These are phyloP conservation scores for Benthosema pterotum DNA, from an alignment of 2,797 vertebrate genomes.

Conservation along the genomic window DNA sequence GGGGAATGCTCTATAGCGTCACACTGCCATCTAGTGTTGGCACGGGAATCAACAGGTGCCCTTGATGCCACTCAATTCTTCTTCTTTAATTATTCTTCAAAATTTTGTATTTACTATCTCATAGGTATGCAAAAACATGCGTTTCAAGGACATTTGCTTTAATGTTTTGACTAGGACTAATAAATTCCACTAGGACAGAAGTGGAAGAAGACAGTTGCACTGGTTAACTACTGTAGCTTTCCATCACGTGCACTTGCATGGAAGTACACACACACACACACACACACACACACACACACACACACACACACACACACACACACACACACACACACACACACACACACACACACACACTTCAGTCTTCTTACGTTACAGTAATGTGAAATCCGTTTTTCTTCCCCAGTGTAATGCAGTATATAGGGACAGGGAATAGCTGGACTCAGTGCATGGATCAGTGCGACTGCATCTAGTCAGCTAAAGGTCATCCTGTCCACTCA, in stretches of 20 bases:
- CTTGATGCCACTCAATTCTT: constrained; percentile 21
- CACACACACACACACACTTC: constrained; percentile 1
- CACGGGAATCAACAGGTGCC: constrained; percentile 29
- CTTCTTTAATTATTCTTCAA: too few relatives aligned
- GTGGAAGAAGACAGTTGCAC: too few relatives aligned
- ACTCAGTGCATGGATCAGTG: background rate
- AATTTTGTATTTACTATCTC: too few relatives aligned
- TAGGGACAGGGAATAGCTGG: background rate
- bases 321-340: background rate
- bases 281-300: background rate
- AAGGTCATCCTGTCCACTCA: background rate
- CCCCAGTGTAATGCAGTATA: background rate
- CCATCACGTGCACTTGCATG: background rate
- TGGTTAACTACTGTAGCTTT: too few relatives aligned
- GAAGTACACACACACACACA: constrained; percentile 8
- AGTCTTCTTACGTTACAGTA: background rate
- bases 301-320: background rate
- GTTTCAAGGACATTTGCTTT: too few relatives aligned
- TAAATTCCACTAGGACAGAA: too few relatives aligned
- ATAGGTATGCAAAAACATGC: background rate
- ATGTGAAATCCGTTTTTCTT: background rate
- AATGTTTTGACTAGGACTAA: too few relatives aligned
- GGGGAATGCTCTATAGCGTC: constrained; percentile 37
- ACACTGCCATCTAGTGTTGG: constrained; percentile 75
- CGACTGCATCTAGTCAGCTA: background rate